These are phyloP conservation scores for Centropus unirufus DNA, from an alignment of 2,113 vertebrate genomes.

Conservation along the genomic window DNA sequence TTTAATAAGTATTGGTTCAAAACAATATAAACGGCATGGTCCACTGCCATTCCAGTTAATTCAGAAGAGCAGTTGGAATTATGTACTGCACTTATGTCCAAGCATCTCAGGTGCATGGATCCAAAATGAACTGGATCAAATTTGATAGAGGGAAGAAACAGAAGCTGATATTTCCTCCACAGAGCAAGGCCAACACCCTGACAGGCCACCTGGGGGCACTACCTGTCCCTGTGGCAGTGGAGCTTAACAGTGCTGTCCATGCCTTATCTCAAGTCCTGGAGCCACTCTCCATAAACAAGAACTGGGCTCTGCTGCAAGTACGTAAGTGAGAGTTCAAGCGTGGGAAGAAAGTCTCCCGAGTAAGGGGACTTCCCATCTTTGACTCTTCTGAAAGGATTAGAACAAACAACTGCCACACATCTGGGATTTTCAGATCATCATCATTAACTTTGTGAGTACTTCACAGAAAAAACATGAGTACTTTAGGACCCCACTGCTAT, in stretches of 20 bases:
- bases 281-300: not conserved
- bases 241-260: not conserved
- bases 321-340: fast-evolving
- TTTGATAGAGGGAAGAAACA: not conserved
- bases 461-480: not conserved
- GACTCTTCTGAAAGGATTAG: not conserved
- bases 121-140: not conserved
- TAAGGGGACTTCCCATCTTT: not conserved
- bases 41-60: not conserved
- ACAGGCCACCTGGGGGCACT: not conserved
- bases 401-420: not conserved
- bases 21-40: not conserved
- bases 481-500: not conserved
- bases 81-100: not conserved
- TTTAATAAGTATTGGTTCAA: not conserved
- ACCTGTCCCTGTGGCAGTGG: not conserved
- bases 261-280: not conserved
- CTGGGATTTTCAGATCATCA: not conserved
- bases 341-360: not conserved
- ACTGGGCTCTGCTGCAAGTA: not conserved
- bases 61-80: not conserved
- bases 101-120: not conserved
- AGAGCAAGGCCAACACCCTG: not conserved
- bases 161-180: not conserved
- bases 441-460: not conserved